phyloP scores from a whole-genome alignment of 2,888 invertebrate genomes.

The Carpatolechia fugitivella region DNA sequence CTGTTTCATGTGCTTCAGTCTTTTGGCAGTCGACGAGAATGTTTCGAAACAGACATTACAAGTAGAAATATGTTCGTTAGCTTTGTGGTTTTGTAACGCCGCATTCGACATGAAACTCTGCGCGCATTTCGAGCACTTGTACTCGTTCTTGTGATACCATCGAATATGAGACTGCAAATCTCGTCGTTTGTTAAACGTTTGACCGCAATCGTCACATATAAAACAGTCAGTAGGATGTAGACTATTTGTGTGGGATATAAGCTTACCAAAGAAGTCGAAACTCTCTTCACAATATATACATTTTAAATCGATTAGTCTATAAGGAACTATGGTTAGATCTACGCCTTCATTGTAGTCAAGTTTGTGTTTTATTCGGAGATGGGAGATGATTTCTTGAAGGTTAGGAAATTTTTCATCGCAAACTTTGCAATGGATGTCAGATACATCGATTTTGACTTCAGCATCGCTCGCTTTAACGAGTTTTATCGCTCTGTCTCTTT shows the following conservation, averaged over 20 bases:
- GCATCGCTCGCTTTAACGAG: constrained; percentile 48
- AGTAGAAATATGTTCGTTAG: constrained; percentile 45
- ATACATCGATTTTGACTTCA: constrained; percentile 64
- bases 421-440: constrained; percentile 49
- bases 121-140: constrained; percentile 48
- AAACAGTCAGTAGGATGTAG: constrained; percentile 44
- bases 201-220: constrained; percentile 45
- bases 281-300: constrained; percentile 50
- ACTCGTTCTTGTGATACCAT: constrained; percentile 43
- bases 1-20: constrained; percentile 53
- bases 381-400: constrained; percentile 39
- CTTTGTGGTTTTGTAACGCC: constrained; percentile 46
- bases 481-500: constrained; percentile 46
- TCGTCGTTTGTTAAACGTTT: constrained; percentile 50
- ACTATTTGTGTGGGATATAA: constrained; percentile 54
- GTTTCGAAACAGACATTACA: constrained; percentile 58
- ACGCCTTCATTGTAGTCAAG: constrained; percentile 44
- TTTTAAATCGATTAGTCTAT: constrained; percentile 50
- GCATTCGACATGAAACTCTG: constrained; percentile 38
- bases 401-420: constrained; percentile 38
- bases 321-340: constrained; percentile 40
- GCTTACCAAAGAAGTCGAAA: constrained; percentile 43
- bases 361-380: constrained; percentile 49
- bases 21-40: constrained; percentile 45
- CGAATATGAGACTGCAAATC: constrained; percentile 50